phyloP scores from a whole-genome alignment of 2,113 vertebrate genomes.

The Fulmarus glacialis region DNA sequence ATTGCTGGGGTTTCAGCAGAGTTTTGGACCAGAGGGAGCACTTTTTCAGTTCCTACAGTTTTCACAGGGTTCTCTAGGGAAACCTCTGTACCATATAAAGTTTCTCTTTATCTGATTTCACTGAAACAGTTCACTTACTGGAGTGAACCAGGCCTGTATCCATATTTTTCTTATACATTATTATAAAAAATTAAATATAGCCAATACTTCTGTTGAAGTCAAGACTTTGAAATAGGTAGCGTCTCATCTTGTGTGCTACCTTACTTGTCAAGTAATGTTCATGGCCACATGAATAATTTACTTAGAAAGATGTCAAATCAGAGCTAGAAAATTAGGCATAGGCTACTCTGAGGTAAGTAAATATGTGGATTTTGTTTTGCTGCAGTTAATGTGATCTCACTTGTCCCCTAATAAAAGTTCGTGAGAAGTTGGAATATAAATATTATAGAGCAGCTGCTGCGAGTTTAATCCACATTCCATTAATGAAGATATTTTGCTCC shows the following conservation, averaged over 20 bases:
- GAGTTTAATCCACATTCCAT: conserved; percentile 8
- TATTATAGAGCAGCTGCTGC: conserved; percentile 32
- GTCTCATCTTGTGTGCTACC: not conserved
- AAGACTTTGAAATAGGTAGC: not conserved
- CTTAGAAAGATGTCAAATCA: not conserved
- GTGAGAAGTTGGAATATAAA: conserved; percentile 27
- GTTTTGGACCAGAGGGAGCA: not conserved
- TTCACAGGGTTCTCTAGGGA: not conserved
- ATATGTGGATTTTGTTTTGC: not conserved
- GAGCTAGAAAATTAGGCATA: not conserved
- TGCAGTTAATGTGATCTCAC: conserved; percentile 21
- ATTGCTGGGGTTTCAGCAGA: not conserved
- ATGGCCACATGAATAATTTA: not conserved
- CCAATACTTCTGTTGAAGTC: not conserved
- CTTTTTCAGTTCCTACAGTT: not conserved
- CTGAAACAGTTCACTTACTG: not conserved
- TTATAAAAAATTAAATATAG: not conserved
- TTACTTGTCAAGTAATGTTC: not conserved
- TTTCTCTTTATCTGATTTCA: not conserved
- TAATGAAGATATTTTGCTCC: conserved; percentile 29
- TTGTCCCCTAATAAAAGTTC: conserved; percentile 44
- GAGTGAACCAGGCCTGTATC: not conserved
- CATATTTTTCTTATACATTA: not conserved
- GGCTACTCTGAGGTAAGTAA: conserved; percentile 1
- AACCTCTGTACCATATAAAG: not conserved